Evolutionary conservation across 1,140 invertebrate genomes (phyloP), one percentile per base, ranked within the genome.

Genomic region (Dolichoris vasculosae): DNA sequence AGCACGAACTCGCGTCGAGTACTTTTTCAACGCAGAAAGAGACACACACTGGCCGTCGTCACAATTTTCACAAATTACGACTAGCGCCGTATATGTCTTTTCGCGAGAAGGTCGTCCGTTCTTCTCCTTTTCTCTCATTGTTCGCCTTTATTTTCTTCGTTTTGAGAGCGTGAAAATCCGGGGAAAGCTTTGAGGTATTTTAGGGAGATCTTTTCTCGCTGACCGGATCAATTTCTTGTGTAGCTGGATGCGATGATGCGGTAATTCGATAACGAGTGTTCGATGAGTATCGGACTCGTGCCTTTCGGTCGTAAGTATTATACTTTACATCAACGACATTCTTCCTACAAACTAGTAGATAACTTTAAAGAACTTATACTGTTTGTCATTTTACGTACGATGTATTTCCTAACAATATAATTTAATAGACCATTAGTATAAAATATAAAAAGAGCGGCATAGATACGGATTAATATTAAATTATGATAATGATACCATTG

Each of bases 1-100:
- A 76, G 79, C 84, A 85, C 84, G 84, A 85, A 80, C 77, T 48
- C 46, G 67, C 23, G 64, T 46, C 71, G 64, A 6, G 32, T 13
- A 84, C 46, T 85, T 80, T 75, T 80, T 73, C 83, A 26, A 78
- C 59, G 76, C 26, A 40, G 43, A 43, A 63, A 15, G 43, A 55
- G 32, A 15, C 23, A 1, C 15, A 17, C 55, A 9, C 79, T 26
- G 38, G 9, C 0, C 32, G 13, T 15, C 17, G 13, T 35, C 23
- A 69, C 69, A 30, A 82, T 82, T 82, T 82, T 73, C 75, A 32
- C 48, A 13, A 26, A 30, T 17, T 46, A 51, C 2, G 8, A 26
- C 55, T 26, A 59, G 23, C 67, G 6, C 48, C 69, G 46, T 82
- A 64, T 83, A 64, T 63, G 82, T 75, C 71, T n/a, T 8, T 20